These are phyloP conservation scores for Tillus elongatus DNA, from an alignment of 2,888 invertebrate genomes.

Conservation along the genomic window DNA sequence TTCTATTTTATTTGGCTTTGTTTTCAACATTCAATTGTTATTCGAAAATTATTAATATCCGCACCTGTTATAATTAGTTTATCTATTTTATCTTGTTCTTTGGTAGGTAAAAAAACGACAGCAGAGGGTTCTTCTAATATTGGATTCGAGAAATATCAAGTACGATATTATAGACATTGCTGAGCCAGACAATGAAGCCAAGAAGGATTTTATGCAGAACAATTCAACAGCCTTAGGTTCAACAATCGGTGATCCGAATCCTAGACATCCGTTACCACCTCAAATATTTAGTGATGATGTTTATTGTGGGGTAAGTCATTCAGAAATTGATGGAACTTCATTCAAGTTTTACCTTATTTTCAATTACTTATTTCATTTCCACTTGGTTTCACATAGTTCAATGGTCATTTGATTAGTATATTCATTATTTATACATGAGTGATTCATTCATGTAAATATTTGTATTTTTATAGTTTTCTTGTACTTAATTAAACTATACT, in stretches of 20 bases:
- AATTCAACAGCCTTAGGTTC: slow-evolving; percentile 69
- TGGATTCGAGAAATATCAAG: slow-evolving; percentile 83
- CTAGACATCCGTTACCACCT: slow-evolving; percentile 78
- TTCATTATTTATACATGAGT: no score
- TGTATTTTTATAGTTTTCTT: no score
- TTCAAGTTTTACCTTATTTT: no score
- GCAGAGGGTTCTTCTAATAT: slow-evolving; percentile 84
- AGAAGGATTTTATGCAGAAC: slow-evolving; percentile 87
- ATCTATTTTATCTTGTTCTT: slow-evolving; percentile 11
- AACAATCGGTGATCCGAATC: slow-evolving; percentile 62
- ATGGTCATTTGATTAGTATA: no score
- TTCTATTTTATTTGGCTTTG: slow-evolving; percentile 10
- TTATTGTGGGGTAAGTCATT: slow-evolving; percentile 76
- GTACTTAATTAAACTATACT: no score
- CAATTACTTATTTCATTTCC: no score
- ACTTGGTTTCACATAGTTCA: no score
- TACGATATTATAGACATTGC: slow-evolving; percentile 91
- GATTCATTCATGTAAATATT: no score
- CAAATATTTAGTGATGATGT: slow-evolving; percentile 89
- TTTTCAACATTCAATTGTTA: neutral
- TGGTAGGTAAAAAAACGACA: slow-evolving; percentile 89
- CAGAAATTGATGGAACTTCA: no score
- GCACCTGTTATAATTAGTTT: slow-evolving; percentile 3
- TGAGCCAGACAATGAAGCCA: slow-evolving; percentile 80
- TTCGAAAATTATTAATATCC: neutral